These are phyloP conservation scores for Drosophila pallidifrons DNA, from an alignment of 1,140 invertebrate species.

Conservation along the genomic window DNA sequence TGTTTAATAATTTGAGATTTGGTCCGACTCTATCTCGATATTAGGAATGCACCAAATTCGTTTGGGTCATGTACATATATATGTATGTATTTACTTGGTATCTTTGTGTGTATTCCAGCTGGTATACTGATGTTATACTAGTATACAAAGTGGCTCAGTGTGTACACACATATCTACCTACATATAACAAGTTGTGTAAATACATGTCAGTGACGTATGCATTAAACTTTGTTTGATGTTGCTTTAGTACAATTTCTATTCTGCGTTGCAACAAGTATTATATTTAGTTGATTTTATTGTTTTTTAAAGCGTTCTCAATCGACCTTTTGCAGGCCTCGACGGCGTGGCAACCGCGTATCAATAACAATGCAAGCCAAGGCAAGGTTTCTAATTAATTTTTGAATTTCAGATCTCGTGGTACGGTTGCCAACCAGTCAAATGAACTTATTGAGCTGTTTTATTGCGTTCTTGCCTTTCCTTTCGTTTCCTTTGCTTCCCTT, in stretches of 20 bases:
- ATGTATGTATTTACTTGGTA: slow-evolving; percentile 29
- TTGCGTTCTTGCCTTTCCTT: slow-evolving; percentile 36
- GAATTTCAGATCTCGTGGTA: slow-evolving; percentile 27
- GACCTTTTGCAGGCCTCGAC: slow-evolving; percentile 16
- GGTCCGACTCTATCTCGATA: not conserved
- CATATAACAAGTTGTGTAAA: slow-evolving; percentile 39
- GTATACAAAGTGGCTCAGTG: slow-evolving; percentile 17
- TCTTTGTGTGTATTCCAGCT: slow-evolving; percentile 18
- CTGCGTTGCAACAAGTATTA: slow-evolving; percentile 52
- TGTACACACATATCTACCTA: slow-evolving; percentile 6
- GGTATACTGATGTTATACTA: slow-evolving; percentile 29
- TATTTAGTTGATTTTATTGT: not conserved
- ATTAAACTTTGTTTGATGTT: slow-evolving; percentile 5
- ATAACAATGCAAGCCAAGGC: slow-evolving; percentile 49
- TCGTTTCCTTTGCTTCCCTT: not conserved
- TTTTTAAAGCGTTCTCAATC: not conserved
- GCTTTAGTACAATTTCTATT: slow-evolving; percentile 22
- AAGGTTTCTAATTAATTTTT: slow-evolving; percentile 52
- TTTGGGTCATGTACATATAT: not conserved
- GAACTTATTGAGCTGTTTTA: slow-evolving; percentile 27
- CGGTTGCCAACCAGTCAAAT: slow-evolving; percentile 20
- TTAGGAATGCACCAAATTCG: slow-evolving; percentile 23
- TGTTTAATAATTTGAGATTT: slow-evolving; percentile 5
- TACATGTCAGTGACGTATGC: slow-evolving; percentile 29
- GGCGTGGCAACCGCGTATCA: slow-evolving; percentile 23